These are phyloP conservation scores for Dufourea novaeangliae DNA, from an alignment of 1,140 invertebrate genomes.

Conservation along the genomic window DNA sequence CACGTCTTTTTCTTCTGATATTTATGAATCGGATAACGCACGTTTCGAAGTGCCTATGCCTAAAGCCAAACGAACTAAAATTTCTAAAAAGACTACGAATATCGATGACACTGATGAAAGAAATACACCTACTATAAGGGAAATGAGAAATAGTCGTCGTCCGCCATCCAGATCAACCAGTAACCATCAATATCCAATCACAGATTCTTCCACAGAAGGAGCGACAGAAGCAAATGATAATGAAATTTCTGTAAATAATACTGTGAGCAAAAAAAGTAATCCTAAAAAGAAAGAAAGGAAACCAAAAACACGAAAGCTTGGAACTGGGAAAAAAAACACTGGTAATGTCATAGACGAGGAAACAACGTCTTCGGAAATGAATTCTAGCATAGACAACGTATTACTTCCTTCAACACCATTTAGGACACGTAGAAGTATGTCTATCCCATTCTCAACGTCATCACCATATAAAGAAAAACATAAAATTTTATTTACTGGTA, in stretches of 20 bases:
- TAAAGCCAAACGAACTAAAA: slow-evolving; percentile 25
- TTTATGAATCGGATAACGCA: slow-evolving; percentile 3
- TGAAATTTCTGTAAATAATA: not conserved
- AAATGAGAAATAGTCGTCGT: not conserved
- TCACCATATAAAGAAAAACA: slow-evolving; percentile 34
- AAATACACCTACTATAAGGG: not conserved
- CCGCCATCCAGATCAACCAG: not conserved
- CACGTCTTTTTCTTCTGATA: slow-evolving; percentile 14
- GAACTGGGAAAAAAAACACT: not conserved
- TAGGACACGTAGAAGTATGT: slow-evolving; percentile 27
- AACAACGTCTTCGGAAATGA: not conserved
- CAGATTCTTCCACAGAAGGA: not conserved
- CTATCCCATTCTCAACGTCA: not conserved
- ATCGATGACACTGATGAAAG: too few relatives aligned
- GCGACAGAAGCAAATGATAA: not conserved
- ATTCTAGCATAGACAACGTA: slow-evolving; percentile 2
- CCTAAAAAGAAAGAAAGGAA: not conserved
- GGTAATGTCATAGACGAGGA: not conserved
- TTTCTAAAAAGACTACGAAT: not conserved
- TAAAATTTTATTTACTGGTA: slow-evolving; percentile 70
- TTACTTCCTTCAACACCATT: slow-evolving; percentile 1
- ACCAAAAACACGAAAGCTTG: not conserved
- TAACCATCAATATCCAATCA: not conserved
- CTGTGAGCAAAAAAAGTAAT: not conserved
- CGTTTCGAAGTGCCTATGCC: not conserved